Base-by-base conservation (phyloP, 2,888 invertebrate genomes). In the Hermodice carunculata region DNA sequence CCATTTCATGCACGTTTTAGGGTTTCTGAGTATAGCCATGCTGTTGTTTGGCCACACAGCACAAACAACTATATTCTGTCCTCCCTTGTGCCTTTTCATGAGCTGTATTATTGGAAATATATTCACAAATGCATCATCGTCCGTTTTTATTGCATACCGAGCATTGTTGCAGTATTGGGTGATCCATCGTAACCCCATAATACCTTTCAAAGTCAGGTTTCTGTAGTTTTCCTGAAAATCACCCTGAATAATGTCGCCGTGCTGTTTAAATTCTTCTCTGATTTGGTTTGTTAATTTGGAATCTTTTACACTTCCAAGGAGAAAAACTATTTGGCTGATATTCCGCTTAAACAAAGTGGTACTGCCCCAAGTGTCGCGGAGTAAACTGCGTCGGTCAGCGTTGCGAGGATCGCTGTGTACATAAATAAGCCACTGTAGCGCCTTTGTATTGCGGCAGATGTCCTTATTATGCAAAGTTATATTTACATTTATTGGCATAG, bases 181-280 rank as follows among this genome's bases (percentile, higher is more conserved):
- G 14, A 77, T 67, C 78, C 78, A 79, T 31, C 73, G 71, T 40
- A 77, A 69, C 5, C 71, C 78, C 69, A 78, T 66, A 6, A 79
- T 71, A 6, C 71, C 75, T 61, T 79, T 79, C 32, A 71, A 66
- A 6, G 77, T 77, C 1, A 77, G 62, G 61, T 76, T 78, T 51
- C 69, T 66, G 53, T 76, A 74, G 4, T 70, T 64, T 43, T 79
- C 79, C 1, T 56, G 44, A 61, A 78, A 79, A 49, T 78, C 73
- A 1, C 78, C 79, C 51, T 77, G 76, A 5, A 79, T 62, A 17
- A 78, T 59, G 31, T 79, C 79, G 19, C 68, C 61, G 53, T 75
- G 61, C 11, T 44, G 40, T 8, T 59, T 53, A 34, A 65, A 66
- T 51, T 78, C 79, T 14, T 60, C 49, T 17, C 66, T 57, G 5